Percentiles rank a stretch among this genome's conserved stretches.
These are phyloP conservation scores for Synergus itoensis DNA, from an alignment of 2,888 invertebrate genomes.

Conservation along the genomic window DNA sequence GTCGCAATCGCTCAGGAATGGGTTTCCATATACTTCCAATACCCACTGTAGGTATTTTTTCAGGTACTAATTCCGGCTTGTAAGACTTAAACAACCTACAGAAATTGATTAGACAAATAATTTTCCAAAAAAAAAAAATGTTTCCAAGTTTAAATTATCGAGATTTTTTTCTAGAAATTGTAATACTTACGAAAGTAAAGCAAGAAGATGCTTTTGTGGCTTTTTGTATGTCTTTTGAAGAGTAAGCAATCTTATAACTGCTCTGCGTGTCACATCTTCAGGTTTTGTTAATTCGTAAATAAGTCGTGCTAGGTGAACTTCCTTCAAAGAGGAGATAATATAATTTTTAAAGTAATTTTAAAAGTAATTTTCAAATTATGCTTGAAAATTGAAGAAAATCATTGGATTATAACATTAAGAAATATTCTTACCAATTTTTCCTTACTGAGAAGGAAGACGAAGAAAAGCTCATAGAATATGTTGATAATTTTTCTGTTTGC, in stretches of 20 bases:
- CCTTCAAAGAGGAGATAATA: conserved; percentile 55
- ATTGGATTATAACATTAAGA: conserved; percentile 12
- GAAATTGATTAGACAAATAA: conserved; percentile 12
- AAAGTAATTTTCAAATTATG: background rate
- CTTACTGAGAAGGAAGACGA: conserved; percentile 62
- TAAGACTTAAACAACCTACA: conserved; percentile 73
- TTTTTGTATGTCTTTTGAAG: conserved; percentile 58
- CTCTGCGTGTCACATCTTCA: conserved; percentile 72
- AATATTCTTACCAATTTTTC: conserved; percentile 63
- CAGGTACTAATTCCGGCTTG: conserved; percentile 75
- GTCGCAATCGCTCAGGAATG: conserved; percentile 65
- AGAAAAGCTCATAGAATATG: conserved; percentile 71
- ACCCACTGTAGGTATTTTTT: conserved; percentile 70
- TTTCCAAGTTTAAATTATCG: background rate
- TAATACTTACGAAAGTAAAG: conserved; percentile 68
- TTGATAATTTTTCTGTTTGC: conserved; percentile 65
- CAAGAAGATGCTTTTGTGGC: conserved; percentile 67
- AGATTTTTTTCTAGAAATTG: background rate
- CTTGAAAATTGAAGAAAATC: conserved; percentile 22
- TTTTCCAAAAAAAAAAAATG: background rate
- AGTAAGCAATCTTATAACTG: conserved; percentile 65
- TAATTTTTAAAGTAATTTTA: conserved; percentile 1
- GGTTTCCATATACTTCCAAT: conserved; percentile 73
- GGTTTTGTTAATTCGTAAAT: conserved; percentile 72
- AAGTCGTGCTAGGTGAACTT: conserved; percentile 65